Percentiles rank a stretch among this genome's conserved stretches.
Evolutionary conservation across 2,888 invertebrate genomes (phyloP).

Genomic region (Cephalotes varians): DNA sequence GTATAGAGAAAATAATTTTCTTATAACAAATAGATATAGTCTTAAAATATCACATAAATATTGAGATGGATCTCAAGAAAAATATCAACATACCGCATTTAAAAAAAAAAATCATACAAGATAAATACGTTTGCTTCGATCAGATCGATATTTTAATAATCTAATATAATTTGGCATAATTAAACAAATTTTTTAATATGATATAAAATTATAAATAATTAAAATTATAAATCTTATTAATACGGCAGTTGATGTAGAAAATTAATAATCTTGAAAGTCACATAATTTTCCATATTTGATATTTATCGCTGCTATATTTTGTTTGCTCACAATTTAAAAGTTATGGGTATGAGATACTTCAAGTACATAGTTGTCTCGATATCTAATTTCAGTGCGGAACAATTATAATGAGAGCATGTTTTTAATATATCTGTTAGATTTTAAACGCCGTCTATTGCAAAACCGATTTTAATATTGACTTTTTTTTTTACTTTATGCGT

Average conservation of each 20-base stretch:
- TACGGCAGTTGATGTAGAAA: neutral
- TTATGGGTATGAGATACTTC: neutral
- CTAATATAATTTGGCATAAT: neutral
- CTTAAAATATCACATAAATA: neutral
- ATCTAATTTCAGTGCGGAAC: constrained; percentile 46
- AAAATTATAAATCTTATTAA: neutral
- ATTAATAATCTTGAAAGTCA: neutral
- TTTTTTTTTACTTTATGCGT: constrained; percentile 61
- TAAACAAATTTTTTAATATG: neutral
- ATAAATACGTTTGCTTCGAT: neutral
- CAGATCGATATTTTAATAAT: neutral
- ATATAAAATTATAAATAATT: neutral
- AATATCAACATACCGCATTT: too few species aligned
- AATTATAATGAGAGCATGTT: constrained; percentile 31
- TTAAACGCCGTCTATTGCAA: constrained; percentile 62
- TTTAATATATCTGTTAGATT: constrained; percentile 55
- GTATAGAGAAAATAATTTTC: neutral
- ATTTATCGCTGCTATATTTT: neutral
- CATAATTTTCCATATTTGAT: neutral
- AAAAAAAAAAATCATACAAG: neutral
- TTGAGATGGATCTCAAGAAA: neutral
- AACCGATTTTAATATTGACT: constrained; percentile 62
- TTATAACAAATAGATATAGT: neutral
- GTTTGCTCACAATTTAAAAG: neutral
- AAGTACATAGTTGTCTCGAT: constrained; percentile 1